phyloP scores from a whole-genome alignment of 2,888 invertebrate genomes.

The Leptopilina drosophilae region DNA sequence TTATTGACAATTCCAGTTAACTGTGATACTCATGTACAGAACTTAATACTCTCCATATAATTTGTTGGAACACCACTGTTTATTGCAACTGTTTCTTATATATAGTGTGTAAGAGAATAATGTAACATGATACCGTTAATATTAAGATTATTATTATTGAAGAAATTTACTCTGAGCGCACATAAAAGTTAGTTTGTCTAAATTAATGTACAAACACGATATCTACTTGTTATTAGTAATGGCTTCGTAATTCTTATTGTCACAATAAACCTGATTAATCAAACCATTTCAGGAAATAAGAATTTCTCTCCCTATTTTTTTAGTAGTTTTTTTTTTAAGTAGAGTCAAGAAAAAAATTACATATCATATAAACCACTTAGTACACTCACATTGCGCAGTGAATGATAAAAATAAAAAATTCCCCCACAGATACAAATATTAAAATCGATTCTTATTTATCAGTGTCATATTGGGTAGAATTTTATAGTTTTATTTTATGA shows the following conservation, averaged over 20 bases:
- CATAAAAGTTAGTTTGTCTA: constrained; percentile 2
- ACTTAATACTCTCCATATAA: too few species aligned
- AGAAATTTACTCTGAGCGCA: not conserved
- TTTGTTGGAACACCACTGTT: not conserved
- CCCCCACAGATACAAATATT: not conserved
- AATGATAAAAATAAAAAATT: not conserved
- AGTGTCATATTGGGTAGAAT: not conserved
- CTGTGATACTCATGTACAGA: too few species aligned
- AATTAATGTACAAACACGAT: constrained; percentile 2
- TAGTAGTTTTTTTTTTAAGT: too few species aligned
- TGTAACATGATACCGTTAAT: not conserved
- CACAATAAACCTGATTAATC: constrained; percentile 14
- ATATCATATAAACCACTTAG: not conserved
- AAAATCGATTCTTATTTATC: not conserved
- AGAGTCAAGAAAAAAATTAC: not conserved
- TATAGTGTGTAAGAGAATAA: too few species aligned
- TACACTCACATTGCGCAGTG: not conserved
- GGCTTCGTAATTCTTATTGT: not conserved
- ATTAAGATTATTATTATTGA: not conserved
- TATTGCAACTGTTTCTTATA: not conserved
- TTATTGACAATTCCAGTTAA: too few species aligned
- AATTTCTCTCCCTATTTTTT: not conserved
- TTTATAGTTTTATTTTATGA: constrained; percentile 21
- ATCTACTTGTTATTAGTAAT: constrained; percentile 9
- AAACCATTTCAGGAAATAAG: constrained; percentile 4